Base-by-base conservation (phyloP, 2,888 invertebrate species). In the Yponomeuta malinellus region DNA sequence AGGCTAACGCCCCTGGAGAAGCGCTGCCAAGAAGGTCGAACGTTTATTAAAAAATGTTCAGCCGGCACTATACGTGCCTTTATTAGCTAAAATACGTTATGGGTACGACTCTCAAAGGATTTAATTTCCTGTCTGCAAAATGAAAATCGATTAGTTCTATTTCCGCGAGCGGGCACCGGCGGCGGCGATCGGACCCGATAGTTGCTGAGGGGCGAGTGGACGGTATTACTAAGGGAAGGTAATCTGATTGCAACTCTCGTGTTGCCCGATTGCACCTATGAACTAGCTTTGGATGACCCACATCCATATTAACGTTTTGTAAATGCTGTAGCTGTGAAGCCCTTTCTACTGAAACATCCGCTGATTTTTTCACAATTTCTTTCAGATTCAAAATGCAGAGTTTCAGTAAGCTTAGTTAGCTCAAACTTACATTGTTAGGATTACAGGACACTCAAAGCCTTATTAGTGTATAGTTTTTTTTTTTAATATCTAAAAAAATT, bases 71-170 rank as follows among this genome's bases (percentile, higher is more conserved):
- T 23, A 89, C 86, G 88, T 89, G 89, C 90, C 89, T 86, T 84
- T 86, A 87, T 89, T 86, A 89, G 85, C 83, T 83, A 83, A 85
- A 89, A 87, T 87, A 86, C 87, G 88, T 85, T 90, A 90, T 90
- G 89, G 86, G 84, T 82, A 82, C 86, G 86, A 83, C 83, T 89
- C 89, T 87, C 89, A 90, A 91, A 91, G 90, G 91, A 90, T 92
- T 92, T 91, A 92, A 92, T 92, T 92, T 92, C 92, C 92, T 90
- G 90, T 83, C 85, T 83, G 79, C 83, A 85, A 87, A 91, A 92
- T 90, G 91, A 89, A 88, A 91, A 91, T 91, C 91, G 92, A 92
- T 92, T 91, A 91, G 91, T 90, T 91, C 84, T 86, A 91, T 91
- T 90, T 92, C 92, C 92, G 89, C 79, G 78, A 84, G 82, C 83